These are phyloP conservation scores for Periophthalmodon schlosseri DNA, from an alignment of 2,113 vertebrate species.

Conservation along the genomic window DNA sequence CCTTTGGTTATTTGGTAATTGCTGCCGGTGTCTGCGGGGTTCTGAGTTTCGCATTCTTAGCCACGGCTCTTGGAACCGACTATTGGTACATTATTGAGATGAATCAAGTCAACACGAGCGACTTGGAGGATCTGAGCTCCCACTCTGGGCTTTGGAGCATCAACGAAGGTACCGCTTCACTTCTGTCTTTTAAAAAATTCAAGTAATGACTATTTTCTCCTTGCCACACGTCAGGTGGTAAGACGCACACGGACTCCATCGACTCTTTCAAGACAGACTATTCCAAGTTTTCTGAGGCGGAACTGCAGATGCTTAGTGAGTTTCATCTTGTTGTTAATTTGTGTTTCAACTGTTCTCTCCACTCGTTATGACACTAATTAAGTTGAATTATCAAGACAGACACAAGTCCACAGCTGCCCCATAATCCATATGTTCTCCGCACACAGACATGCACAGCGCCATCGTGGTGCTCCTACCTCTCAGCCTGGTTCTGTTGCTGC, in stretches of 20 bases:
- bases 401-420: constrained; percentile 14
- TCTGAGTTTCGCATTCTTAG: constrained; percentile 76
- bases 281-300: constrained; percentile 62
- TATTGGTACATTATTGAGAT: constrained; percentile 81
- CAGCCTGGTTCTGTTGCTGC: constrained; percentile 77
- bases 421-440: constrained; percentile 9
- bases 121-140: constrained; percentile 54
- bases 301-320: constrained; percentile 72
- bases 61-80: constrained; percentile 73
- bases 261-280: constrained; percentile 53
- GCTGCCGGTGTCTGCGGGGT: constrained; percentile 70
- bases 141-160: constrained; percentile 75
- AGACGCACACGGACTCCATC: constrained; percentile 19
- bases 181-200: background rate
- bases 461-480: constrained; percentile 76
- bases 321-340: constrained; percentile 18
- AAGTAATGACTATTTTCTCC: background rate
- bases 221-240: constrained; percentile 37
- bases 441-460: constrained; percentile 71
- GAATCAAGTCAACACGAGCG: constrained; percentile 55
- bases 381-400: constrained; percentile 6
- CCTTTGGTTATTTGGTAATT: constrained; percentile 68
- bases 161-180: constrained; percentile 53
- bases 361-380: constrained; percentile 9
- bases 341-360: background rate